These are phyloP conservation scores for Conomelus anceps DNA, from an alignment of 2,888 invertebrate species.

Conservation along the genomic window DNA sequence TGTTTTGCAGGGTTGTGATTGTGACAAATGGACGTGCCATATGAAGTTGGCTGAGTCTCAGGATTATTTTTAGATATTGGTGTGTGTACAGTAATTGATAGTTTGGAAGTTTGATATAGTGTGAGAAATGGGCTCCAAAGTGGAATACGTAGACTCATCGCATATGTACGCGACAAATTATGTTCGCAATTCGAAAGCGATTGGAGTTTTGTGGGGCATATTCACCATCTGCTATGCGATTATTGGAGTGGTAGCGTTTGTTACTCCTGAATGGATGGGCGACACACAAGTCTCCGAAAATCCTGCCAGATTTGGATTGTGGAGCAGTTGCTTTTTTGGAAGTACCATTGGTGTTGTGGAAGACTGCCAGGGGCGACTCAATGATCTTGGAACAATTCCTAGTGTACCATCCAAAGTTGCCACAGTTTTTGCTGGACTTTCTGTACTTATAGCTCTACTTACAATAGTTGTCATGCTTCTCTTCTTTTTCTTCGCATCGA, in stretches of 20 bases:
- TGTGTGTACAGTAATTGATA: neutral
- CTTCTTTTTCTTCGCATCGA: constrained; percentile 88
- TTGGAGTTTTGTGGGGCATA: constrained; percentile 95
- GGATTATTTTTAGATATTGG: neutral
- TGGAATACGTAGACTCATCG: constrained; percentile 85
- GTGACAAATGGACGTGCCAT: too few relatives aligned
- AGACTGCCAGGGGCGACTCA: constrained; percentile 76
- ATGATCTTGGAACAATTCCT: constrained; percentile 72
- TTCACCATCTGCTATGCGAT: constrained; percentile 96
- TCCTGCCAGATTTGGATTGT: constrained; percentile 87
- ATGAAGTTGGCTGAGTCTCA: neutral
- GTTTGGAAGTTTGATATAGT: neutral
- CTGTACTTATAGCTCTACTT: constrained; percentile 75
- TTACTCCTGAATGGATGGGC: constrained; percentile 90
- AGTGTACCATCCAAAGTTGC: constrained; percentile 80
- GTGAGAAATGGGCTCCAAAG: constrained; percentile 75
- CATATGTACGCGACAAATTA: constrained; percentile 88
- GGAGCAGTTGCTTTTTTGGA: constrained; percentile 70
- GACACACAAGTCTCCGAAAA: constrained; percentile 63
- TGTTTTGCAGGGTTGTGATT: neutral
- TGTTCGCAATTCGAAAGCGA: constrained; percentile 86
- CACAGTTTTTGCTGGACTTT: constrained; percentile 80
- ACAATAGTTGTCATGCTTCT: constrained; percentile 83
- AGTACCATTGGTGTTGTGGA: constrained; percentile 63
- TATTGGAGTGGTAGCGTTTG: constrained; percentile 88